phyloP scores from a whole-genome alignment of 2,888 invertebrate species.

The Tetragonisca angustula region DNA sequence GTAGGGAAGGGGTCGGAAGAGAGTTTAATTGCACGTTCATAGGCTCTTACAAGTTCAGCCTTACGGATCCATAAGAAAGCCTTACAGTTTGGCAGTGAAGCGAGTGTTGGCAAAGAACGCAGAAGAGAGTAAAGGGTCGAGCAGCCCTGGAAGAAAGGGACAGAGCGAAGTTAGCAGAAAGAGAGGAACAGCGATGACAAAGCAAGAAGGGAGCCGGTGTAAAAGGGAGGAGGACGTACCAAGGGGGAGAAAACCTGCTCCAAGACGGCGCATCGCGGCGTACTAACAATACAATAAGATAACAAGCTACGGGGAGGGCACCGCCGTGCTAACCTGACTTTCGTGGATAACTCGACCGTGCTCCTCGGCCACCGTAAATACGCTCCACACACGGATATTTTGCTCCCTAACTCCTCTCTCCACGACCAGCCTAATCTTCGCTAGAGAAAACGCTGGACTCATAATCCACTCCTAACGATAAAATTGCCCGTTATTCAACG shows the following conservation, averaged over 20 bases:
- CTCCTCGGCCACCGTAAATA: constrained; percentile 58
- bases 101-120: constrained; percentile 29
- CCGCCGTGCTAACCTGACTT: constrained; percentile 70
- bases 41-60: constrained; percentile 5
- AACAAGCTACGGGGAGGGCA: constrained; percentile 74
- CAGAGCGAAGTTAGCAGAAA: constrained; percentile 43
- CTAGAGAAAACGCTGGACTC: constrained; percentile 55
- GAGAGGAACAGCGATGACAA: constrained; percentile 61
- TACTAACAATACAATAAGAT: constrained; percentile 80
- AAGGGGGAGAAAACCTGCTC: constrained; percentile 70
- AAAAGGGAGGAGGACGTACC: constrained; percentile 48
- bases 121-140: constrained; percentile 45
- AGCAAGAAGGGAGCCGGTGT: constrained; percentile 56
- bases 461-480: constrained; percentile 63
- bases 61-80: not conserved
- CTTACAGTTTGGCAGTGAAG: constrained; percentile 18
- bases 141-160: constrained; percentile 56
- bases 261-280: constrained; percentile 71
- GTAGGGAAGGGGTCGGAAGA: not conserved
- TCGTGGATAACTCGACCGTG: constrained; percentile 71
- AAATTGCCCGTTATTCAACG: constrained; percentile 65
- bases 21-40: constrained; percentile 21
- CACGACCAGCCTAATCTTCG: constrained; percentile 60
- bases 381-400: constrained; percentile 49
- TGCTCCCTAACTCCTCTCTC: constrained; percentile 9